Evolutionary conservation across 2,113 vertebrate genomes (phyloP), one percentile per base, ranked within the genome.

Genomic region (Archilochus colubris): DNA sequence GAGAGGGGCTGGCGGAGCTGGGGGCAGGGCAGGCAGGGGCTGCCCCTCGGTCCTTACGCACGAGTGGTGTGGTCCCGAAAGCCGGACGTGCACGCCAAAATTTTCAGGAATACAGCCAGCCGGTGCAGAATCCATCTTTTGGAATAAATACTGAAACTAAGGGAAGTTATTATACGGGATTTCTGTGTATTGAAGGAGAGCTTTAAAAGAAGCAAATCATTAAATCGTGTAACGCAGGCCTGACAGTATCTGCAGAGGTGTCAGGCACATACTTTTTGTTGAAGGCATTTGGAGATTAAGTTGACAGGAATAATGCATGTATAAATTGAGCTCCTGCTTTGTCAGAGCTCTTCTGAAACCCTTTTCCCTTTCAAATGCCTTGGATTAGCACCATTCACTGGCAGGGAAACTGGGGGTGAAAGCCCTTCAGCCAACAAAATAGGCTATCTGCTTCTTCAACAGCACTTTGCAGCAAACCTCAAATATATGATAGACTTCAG

Each of bases 11-110:
- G 23, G n/a, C 3, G 7, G 16, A 2, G 14, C 15, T 4, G 1
- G 25, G 80, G 22, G 5, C 23, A 3, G 50, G 43, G 1, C 24
- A 6, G 55, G n/a, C 20, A 9, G 55, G 5, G 25, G 84, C 28
- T 20, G 69, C 24, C 20, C 0, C n/a, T 0, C 4, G 7, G 7
- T 10, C 27, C n/a, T 9, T 5, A 40, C 0, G 57, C 50, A 3
- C 18, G 2, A 1, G 0, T 1, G 3, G 33, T 1, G 53, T 0
- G 33, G 15, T 31, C 8, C 72, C 16, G 5, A 13, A 9, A 76
- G 61, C 63, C 20, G 23, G 2, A 2, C 2, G 3, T 1, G 66
- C 0, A 0, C 4, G 3, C 5, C 2, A 63, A 87, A 83, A n/a
- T 84, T 82, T n/a, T 7, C 69, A 11, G 85, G 74, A 62, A 22